Percentiles rank a stretch among this genome's conserved stretches.
phyloP scores from a whole-genome alignment of 2,113 vertebrate species.

The Phylloscopus trochiloides region DNA sequence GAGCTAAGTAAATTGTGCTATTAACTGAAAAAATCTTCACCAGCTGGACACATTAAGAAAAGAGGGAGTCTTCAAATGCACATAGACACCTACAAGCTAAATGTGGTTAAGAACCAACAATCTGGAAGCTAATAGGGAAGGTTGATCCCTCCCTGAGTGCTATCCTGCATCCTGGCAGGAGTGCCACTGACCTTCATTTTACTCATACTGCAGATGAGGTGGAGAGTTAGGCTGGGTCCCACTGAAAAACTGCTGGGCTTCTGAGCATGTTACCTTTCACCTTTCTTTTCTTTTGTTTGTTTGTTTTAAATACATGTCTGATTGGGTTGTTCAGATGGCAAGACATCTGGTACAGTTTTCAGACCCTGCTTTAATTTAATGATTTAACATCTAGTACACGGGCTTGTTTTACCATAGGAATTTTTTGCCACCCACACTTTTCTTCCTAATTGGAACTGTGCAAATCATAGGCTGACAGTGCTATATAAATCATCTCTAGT shows the following conservation, averaged over 20 bases:
- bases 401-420: background rate
- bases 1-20: background rate
- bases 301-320: background rate
- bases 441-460: constrained; percentile 21
- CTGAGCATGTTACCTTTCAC: background rate
- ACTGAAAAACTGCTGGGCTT: background rate
- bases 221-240: background rate
- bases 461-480: constrained; percentile 4
- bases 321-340: background rate
- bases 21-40: background rate
- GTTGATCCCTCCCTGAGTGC: background rate
- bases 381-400: constrained; percentile 10
- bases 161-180: background rate
- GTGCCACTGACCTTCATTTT: background rate
- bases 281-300: background rate
- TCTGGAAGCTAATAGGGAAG: background rate
- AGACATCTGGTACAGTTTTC: constrained; percentile 16
- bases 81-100: background rate
- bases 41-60: background rate
- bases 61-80: background rate
- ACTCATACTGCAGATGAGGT: background rate
- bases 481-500: constrained; percentile 15
- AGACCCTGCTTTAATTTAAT: background rate
- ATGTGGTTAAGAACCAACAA: background rate
- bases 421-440: background rate